Percentiles rank a stretch among this genome's conserved stretches.
phyloP scores from a whole-genome alignment of 2,888 invertebrate species.

The Cantharis rustica region DNA sequence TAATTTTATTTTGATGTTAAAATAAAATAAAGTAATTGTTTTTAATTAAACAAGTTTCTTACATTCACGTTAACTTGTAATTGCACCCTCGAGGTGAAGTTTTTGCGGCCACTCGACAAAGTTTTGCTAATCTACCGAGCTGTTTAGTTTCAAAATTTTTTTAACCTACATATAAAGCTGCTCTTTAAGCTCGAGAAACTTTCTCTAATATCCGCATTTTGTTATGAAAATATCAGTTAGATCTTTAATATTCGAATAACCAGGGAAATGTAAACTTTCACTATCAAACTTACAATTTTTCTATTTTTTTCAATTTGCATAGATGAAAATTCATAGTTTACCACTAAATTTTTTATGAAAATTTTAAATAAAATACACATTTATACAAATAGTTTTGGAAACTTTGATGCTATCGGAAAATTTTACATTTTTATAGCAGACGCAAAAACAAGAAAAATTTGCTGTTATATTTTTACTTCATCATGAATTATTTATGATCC shows the following conservation, averaged over 20 bases:
- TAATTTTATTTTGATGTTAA: too few species aligned
- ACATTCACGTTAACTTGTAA: not conserved
- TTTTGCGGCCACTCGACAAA: not conserved
- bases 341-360: not conserved
- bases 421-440: not conserved
- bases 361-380: too few species aligned
- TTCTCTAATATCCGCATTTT: not conserved
- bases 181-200: not conserved
- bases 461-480: not conserved
- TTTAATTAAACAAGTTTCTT: not conserved
- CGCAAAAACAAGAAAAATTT: not conserved
- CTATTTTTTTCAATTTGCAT: not conserved
- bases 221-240: not conserved
- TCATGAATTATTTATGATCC: not conserved
- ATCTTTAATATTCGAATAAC: not conserved
- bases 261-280: not conserved
- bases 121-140: not conserved
- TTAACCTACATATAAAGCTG: not conserved
- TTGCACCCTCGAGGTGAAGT: not conserved
- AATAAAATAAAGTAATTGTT: not conserved
- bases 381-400: not conserved
- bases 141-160: not conserved
- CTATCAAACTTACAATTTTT: not conserved
- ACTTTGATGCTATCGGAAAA: not conserved
- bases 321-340: not conserved